Conservation (phyloP, 2,888 invertebrate genomes). For the Drosophila infuscata region DNA sequence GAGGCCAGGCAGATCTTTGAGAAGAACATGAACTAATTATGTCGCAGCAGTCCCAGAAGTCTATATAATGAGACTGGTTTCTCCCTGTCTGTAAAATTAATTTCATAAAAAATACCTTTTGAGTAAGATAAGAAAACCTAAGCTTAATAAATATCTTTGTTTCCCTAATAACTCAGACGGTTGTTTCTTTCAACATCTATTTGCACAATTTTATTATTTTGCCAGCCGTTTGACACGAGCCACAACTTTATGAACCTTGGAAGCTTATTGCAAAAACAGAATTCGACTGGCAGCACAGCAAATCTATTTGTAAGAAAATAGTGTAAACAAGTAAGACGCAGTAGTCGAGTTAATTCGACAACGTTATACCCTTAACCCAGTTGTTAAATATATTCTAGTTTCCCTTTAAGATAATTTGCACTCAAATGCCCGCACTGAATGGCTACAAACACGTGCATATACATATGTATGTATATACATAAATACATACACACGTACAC, state of each 20-base stretch:
- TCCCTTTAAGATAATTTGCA: too few relatives aligned
- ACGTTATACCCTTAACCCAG: too few relatives aligned
- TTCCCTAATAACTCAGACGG: neutral
- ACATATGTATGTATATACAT: too few relatives aligned
- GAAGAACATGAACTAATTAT: constrained; percentile 19
- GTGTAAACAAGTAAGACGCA: too few relatives aligned
- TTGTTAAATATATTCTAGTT: too few relatives aligned
- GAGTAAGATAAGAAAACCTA: constrained; percentile 9
- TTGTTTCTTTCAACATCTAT: neutral
- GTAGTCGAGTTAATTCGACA: too few relatives aligned
- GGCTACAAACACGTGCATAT: too few relatives aligned
- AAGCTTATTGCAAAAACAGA: neutral
- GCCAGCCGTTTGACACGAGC: neutral
- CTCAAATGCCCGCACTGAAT: too few relatives aligned
- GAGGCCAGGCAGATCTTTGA: constrained; percentile 47
- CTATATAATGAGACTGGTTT: neutral
- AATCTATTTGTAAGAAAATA: neutral
- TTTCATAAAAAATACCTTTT: neutral
- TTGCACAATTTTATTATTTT: neutral
- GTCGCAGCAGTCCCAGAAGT: neutral
- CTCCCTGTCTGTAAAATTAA: neutral
- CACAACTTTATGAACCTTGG: neutral
- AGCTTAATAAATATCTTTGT: constrained; percentile 1
- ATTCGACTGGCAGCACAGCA: neutral
- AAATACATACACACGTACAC: too few relatives aligned